Conservation (phyloP, 2,888 invertebrate species). For the Idaea biselata region DNA sequence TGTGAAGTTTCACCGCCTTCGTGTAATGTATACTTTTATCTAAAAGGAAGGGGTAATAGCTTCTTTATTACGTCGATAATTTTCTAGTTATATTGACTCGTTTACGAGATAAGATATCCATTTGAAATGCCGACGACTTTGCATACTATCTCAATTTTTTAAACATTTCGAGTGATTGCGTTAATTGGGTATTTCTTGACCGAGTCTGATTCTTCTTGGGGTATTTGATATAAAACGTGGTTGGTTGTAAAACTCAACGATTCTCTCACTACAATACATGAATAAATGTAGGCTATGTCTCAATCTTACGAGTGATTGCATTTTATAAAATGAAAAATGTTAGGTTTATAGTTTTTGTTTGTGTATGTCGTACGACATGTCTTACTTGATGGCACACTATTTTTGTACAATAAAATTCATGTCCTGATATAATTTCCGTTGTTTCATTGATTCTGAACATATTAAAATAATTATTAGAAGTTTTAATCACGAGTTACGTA, state of each 20-base stretch:
- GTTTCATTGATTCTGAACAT: slow-evolving; percentile 56
- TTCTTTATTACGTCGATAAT: slow-evolving; percentile 45
- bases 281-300: slow-evolving; percentile 72
- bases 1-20: slow-evolving; percentile 53
- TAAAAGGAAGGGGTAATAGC: slow-evolving; percentile 57
- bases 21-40: slow-evolving; percentile 51
- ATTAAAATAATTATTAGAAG: slow-evolving; percentile 15
- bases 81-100: slow-evolving; percentile 33
- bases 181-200: not conserved
- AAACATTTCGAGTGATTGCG: slow-evolving; percentile 26
- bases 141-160: slow-evolving; percentile 25
- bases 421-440: slow-evolving; percentile 65
- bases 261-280: slow-evolving; percentile 58
- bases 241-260: slow-evolving; percentile 76
- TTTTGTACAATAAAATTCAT: slow-evolving; percentile 81
- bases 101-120: slow-evolving; percentile 32
- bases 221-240: slow-evolving; percentile 36
- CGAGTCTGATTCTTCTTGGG: slow-evolving; percentile 9
- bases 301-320: slow-evolving; percentile 77
- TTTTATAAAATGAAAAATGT: slow-evolving; percentile 72
- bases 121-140: slow-evolving; percentile 14
- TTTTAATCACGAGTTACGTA: slow-evolving; percentile 4
- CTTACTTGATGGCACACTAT: slow-evolving; percentile 79
- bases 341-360: slow-evolving; percentile 73
- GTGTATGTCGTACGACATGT: slow-evolving; percentile 76